phyloP scores from a whole-genome alignment of 2,888 invertebrate genomes.

The Volucella inanis region DNA sequence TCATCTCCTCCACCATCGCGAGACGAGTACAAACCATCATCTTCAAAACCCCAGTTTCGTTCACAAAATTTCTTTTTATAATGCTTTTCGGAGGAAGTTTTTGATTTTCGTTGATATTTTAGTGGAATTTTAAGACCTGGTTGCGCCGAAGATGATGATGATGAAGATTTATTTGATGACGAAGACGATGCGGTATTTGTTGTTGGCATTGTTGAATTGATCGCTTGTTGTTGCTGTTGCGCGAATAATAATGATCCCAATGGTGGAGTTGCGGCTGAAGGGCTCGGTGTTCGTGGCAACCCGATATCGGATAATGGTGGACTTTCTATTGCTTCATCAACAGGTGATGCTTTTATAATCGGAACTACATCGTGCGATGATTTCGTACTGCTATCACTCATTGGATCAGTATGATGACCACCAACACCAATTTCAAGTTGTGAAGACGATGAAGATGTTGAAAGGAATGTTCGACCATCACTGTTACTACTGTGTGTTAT shows the following conservation, averaged over 20 bases:
- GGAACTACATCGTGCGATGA: conserved; percentile 80
- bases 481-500: conserved; percentile 88
- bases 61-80: conserved; percentile 94
- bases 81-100: conserved; percentile 85
- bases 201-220: background rate
- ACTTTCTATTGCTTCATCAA: conserved; percentile 83
- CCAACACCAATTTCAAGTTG: conserved; percentile 80
- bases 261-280: conserved; percentile 81
- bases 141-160: conserved; percentile 70
- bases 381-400: conserved; percentile 79
- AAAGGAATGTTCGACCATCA: conserved; percentile 82
- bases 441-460: conserved; percentile 84
- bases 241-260: conserved; percentile 69
- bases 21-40: conserved; percentile 76
- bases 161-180: conserved; percentile 37
- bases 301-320: conserved; percentile 84
- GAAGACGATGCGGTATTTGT: conserved; percentile 24
- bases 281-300: conserved; percentile 82
- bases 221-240: conserved; percentile 37
- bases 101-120: conserved; percentile 86
- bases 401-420: conserved; percentile 78
- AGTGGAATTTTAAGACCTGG: conserved; percentile 84
- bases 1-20: conserved; percentile 62
- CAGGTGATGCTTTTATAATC: conserved; percentile 82
- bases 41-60: conserved; percentile 86